Base-by-base conservation (phyloP, 37 sponge, comb jelly and placozoan genomes). In the Haliclona indistincta region DNA sequence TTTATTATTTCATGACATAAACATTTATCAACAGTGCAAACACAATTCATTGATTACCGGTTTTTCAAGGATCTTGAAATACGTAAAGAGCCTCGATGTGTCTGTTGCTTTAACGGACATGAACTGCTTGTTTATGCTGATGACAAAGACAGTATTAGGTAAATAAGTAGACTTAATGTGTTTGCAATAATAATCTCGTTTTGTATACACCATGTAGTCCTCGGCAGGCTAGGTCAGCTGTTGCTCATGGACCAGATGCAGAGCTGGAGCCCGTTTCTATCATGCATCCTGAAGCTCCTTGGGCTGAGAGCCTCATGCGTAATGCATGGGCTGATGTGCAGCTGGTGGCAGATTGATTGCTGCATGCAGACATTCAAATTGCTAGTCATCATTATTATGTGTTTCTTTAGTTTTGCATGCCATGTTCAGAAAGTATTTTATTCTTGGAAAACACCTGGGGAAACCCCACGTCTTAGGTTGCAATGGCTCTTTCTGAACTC, bases 51-150 rank as follows among this genome's bases (percentile, higher is more conserved):
- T 47, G 94, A 93, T 64, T 93, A 74, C 47, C 86, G 94, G 5
- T 93, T 93, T 79, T 36, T 93, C 73, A 93, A 93, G 74, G 94
- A 93, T 56, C 66, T 93, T 40, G 94, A 93, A 71, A 25, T 93
- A 11, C 77, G 82, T 17, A 73, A 68, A 56, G 73, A 83, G 25
- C 86, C 94, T 51, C 78, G 79, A 47, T 93, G 82, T 56, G 49
- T 58, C 51, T 93, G 94, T 79, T 93, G 81, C 80, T 93, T 86
- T 69, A 73, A 81, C 44, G 94, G 94, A 20, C 43, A 81, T 0
- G 86, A 93, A 65, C 83, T 93, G 25, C 76, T 84, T 29, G 73
- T 93, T 74, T 93, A 81, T 61, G 94, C 94, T 60, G 94, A 93
- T 52, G 94, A 93, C 76, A 90, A 90, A 62, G 91, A 90, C 43